Conservation (phyloP, 1,140 invertebrate species). For the Caerostris darwini region DNA sequence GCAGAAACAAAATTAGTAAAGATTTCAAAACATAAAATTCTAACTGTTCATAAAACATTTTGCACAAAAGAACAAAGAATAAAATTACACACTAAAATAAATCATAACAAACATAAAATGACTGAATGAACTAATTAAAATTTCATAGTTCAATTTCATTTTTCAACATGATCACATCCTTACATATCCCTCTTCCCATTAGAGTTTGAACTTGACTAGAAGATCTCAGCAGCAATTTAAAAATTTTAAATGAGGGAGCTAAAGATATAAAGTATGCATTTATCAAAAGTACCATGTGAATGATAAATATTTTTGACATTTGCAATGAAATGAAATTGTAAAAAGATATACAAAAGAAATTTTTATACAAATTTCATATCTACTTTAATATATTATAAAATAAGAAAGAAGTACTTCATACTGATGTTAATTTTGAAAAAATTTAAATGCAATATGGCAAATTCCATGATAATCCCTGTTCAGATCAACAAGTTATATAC, state of each 20-base stretch:
- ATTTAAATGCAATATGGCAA: too few relatives aligned
- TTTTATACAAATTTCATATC: too few relatives aligned
- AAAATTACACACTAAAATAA: neutral
- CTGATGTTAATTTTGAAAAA: too few relatives aligned
- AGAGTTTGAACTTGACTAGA: neutral
- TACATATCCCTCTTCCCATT: neutral
- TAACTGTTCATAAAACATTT: neutral
- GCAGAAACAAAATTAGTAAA: neutral
- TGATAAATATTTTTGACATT: too few relatives aligned
- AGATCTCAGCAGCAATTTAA: neutral
- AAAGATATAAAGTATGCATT: neutral
- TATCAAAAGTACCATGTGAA: neutral
- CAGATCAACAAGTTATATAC: too few relatives aligned
- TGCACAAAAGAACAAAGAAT: neutral
- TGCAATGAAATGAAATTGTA: too few relatives aligned
- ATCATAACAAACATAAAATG: conserved; percentile 40
- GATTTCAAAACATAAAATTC: neutral
- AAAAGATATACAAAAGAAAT: too few relatives aligned
- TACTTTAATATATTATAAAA: too few relatives aligned
- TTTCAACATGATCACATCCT: neutral
- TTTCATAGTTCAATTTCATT: neutral
- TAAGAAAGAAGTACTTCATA: too few relatives aligned
- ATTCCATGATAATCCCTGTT: too few relatives aligned
- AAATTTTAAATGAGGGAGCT: neutral
- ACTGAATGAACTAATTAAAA: conserved; percentile 21